Percentiles rank a stretch among this genome's conserved stretches.
Conservation (phyloP, 2,113 vertebrate species). For the Oreochromis spilurus region DNA sequence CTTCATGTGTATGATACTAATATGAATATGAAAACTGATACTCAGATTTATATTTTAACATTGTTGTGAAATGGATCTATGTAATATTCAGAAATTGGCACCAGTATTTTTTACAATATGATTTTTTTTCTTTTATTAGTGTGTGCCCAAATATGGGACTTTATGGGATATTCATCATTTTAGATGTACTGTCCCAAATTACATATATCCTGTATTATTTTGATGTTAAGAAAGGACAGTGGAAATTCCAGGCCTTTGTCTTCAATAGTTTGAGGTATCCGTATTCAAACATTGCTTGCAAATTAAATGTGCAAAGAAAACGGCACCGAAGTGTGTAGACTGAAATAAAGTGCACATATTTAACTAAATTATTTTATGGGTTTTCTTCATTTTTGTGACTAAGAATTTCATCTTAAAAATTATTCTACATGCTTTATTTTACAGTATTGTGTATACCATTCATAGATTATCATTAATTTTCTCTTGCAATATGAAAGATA, state of each 20-base stretch:
- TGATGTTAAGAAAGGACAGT: not conserved
- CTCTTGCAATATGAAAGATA: not conserved
- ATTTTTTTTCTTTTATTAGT: not conserved
- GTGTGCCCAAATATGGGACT: not conserved
- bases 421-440: not conserved
- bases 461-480: not conserved
- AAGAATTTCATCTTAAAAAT: not conserved
- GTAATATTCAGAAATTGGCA: not conserved
- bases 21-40: not conserved
- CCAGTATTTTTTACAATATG: not conserved
- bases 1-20: not conserved
- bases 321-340: not conserved
- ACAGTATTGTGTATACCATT: not conserved
- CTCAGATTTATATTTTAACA: not conserved
- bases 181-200: fast-evolving
- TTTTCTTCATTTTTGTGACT: not conserved
- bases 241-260: not conserved
- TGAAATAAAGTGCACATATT: not conserved
- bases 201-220: not conserved
- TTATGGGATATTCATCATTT: not conserved
- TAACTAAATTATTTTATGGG: too few species aligned
- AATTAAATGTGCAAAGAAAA: not conserved
- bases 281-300: not conserved
- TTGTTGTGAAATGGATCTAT: not conserved
- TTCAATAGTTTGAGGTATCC: fast-evolving